Percentiles rank a stretch among this genome's conserved stretches.
These are phyloP conservation scores for Ianthella basta DNA, from an alignment of 37 sponge, comb jelly and placozoan genomes.

Conservation along the genomic window DNA sequence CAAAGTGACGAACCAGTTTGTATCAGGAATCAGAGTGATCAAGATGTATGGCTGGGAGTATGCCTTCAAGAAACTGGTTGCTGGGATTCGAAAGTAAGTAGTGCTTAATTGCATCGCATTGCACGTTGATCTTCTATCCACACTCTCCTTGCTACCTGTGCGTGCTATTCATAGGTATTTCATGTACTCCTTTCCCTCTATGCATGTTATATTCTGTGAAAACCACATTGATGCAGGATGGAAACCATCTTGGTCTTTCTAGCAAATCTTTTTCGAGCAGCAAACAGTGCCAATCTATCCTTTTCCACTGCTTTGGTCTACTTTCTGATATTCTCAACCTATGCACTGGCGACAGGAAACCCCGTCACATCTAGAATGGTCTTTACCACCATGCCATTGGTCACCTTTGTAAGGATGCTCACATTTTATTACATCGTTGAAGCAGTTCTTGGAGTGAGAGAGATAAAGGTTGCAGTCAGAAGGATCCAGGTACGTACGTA, in stretches of 20 bases:
- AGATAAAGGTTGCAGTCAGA: not conserved
- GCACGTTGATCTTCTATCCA: too few species aligned
- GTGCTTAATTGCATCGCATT: too few species aligned
- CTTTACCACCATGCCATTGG: slow-evolving; percentile 57
- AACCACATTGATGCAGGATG: slow-evolving; percentile 34
- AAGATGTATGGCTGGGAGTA: not conserved
- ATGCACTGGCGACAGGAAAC: slow-evolving; percentile 10
- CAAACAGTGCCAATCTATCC: slow-evolving; percentile 44
- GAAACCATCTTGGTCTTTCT: slow-evolving; percentile 40
- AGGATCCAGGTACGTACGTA: not conserved
- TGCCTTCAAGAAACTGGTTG: too few species aligned
- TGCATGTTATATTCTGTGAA: too few species aligned
- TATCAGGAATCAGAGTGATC: too few species aligned
- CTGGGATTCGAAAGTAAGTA: too few species aligned
- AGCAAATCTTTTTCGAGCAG: slow-evolving; percentile 46
- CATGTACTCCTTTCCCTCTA: too few species aligned
- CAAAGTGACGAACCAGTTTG: not conserved
- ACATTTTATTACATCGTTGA: not conserved
- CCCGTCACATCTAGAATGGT: slow-evolving; percentile 53
- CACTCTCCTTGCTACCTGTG: too few species aligned
- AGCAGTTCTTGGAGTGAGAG: not conserved
- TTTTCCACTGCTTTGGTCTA: slow-evolving; percentile 36
- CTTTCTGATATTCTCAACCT: slow-evolving; percentile 45
- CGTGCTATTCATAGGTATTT: too few species aligned
- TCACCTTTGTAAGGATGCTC: not conserved